These are phyloP conservation scores for Athalia cordata DNA, from an alignment of 2,888 invertebrate species.

Conservation along the genomic window DNA sequence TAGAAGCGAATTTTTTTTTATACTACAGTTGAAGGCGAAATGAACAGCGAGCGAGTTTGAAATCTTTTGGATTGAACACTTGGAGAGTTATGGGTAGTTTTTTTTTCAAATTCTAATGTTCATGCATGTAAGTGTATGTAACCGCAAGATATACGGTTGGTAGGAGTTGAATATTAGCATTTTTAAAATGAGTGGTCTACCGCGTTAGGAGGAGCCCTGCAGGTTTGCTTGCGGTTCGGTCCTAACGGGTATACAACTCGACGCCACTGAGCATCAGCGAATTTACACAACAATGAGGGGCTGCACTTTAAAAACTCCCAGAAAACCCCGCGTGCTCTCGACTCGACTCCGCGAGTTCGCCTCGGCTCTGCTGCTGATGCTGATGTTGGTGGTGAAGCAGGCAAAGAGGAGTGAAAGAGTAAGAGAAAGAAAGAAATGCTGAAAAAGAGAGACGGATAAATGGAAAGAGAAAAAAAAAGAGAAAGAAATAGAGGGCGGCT, in stretches of 20 bases:
- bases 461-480: slow-evolving; percentile 33
- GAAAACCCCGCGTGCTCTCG: slow-evolving; percentile 62
- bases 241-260: slow-evolving; percentile 47
- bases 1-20: no score
- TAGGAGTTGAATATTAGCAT: slow-evolving; percentile 67
- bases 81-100: no score
- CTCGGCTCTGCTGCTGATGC: no score
- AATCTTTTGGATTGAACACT: no score
- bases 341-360: no score
- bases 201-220: not conserved
- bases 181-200: slow-evolving; percentile 64
- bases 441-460: slow-evolving; percentile 43
- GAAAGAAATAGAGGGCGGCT: slow-evolving; percentile 44
- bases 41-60: no score
- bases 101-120: slow-evolving; percentile 1
- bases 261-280: slow-evolving; percentile 68
- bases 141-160: slow-evolving; percentile 66
- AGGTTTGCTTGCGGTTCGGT: slow-evolving; percentile 54
- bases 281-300: slow-evolving; percentile 73
- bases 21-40: no score
- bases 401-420: slow-evolving; percentile 52
- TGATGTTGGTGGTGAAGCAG: not conserved
- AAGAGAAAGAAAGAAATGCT: slow-evolving; percentile 52
- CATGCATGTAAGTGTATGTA: not conserved
- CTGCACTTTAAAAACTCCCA: slow-evolving; percentile 70